Evolutionary conservation across 2,113 vertebrate species (phyloP).

Genomic region (Melierax canorus): DNA sequence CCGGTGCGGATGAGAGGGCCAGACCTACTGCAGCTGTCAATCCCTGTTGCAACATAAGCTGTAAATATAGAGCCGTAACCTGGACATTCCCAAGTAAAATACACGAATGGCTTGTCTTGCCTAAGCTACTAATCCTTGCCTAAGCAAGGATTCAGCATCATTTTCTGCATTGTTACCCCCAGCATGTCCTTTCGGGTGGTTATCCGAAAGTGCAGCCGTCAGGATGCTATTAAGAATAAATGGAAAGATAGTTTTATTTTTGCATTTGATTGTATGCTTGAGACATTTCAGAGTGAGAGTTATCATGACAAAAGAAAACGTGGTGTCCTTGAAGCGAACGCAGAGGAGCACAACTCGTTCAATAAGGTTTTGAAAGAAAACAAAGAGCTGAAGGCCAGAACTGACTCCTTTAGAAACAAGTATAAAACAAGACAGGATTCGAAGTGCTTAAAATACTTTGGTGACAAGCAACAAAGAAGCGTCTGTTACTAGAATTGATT

Average conservation of each 20-base stretch:
- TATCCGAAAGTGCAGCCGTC: background rate
- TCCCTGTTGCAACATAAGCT: background rate
- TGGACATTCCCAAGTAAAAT: background rate
- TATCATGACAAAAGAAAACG: background rate
- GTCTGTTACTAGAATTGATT: background rate
- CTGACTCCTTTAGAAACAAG: slow-evolving; percentile 34
- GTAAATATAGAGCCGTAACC: background rate
- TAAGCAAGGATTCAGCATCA: background rate
- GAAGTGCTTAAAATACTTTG: slow-evolving; percentile 21
- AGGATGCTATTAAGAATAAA: background rate
- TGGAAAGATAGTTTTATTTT: background rate
- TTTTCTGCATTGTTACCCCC: background rate
- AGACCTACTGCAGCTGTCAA: background rate
- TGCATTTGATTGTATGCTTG: background rate
- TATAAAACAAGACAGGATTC: background rate
- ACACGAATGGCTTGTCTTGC: background rate
- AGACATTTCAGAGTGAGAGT: background rate
- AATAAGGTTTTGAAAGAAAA: slow-evolving; percentile 50
- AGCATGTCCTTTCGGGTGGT: background rate
- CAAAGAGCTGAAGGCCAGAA: slow-evolving; percentile 47
- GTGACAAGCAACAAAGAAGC: slow-evolving; percentile 5
- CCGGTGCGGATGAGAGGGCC: background rate
- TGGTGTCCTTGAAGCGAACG: slow-evolving; percentile 12
- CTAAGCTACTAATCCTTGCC: background rate
- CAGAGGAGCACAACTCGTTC: background rate